phyloP scores from a whole-genome alignment of 2,888 invertebrate genomes.

The Chouioia cunea region DNA sequence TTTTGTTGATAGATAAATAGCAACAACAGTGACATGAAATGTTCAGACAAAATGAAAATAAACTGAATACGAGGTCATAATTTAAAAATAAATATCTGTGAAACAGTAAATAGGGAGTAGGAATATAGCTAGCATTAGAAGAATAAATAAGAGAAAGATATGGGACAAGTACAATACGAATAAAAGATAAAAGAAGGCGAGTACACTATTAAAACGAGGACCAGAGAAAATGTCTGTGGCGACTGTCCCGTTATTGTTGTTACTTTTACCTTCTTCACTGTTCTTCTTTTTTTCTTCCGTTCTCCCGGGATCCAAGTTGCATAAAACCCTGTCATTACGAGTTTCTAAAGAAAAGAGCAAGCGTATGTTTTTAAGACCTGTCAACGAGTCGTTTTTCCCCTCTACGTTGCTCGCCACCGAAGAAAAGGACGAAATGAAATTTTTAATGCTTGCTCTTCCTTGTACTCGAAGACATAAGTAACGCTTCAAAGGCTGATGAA shows the following conservation, averaged over 20 bases:
- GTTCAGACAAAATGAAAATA: too few species aligned
- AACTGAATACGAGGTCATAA: too few species aligned
- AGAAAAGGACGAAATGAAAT: not conserved
- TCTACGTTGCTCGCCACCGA: too few species aligned
- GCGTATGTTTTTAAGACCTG: conserved; percentile 17
- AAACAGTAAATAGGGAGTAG: not conserved
- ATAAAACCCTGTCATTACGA: conserved; percentile 36
- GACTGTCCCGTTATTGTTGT: conserved; percentile 4
- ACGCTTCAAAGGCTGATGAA: too few species aligned
- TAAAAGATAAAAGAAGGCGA: not conserved
- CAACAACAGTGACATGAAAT: too few species aligned
- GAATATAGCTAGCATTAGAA: not conserved
- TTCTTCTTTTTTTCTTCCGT: not conserved
- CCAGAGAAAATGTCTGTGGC: conserved; percentile 21
- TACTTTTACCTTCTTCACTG: conserved; percentile 8
- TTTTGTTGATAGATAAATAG: too few species aligned
- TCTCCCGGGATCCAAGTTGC: conserved; percentile 12
- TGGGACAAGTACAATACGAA: not conserved
- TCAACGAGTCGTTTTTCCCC: too few species aligned
- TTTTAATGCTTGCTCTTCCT: conserved; percentile 15
- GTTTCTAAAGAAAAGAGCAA: not conserved
- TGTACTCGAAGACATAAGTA: too few species aligned
- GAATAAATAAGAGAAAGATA: not conserved
- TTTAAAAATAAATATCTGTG: not conserved
- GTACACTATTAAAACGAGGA: conserved; percentile 9